Evolutionary conservation across 2,797 vertebrate genomes (phyloP), one percentile per base, ranked within the genome.

Genomic region (Danio choprae): DNA sequence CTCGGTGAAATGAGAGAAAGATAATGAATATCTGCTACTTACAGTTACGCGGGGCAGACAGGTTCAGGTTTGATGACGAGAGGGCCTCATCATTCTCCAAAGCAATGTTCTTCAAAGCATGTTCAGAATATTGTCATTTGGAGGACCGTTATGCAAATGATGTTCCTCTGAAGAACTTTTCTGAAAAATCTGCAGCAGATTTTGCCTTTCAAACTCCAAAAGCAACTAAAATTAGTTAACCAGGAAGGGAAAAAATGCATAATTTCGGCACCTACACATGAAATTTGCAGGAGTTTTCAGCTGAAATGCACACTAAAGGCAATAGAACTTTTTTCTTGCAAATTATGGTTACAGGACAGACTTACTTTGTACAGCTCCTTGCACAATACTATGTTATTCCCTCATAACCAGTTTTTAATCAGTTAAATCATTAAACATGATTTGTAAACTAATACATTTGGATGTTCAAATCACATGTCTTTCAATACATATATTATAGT

Each of bases 1-100:
- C 80, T 85, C 43, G 50, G 73, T 60, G 73, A 83, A 74, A 74
- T 58, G 81, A 78, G 59, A 41, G 60, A 55, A 44, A 74, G 74
- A 51, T 81, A 82, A 82, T 62, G 71, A 65, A 76, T 70, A 74
- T 59, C 58, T 44, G 55, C 76, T 63, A 73, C 80, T 83, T 76
- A 67, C 77, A 76, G 48, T 46, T 11, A 22, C 3, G 51, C 38
- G 46, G 43, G 41, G 50, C 44, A 64, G 73, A 79, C 18, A 11
- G 40, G 43, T 72, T 79, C 51, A 56, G 13, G 20, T 67, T 64
- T 68, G 41, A 72, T 40, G 20, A 38, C 8, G 53, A 72, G 53
- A 72, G 51, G 18, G 29, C 5, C 12, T 36, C 16, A 13, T 74
- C 59, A 20, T 68, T 16, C 46, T 77, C 50, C 43, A 48, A 69